A percentile compares a stretch with the other conserved stretches of the same genome.
Conservation (phyloP, 2,113 vertebrate species). For the Lepisosteus osseus region DNA sequence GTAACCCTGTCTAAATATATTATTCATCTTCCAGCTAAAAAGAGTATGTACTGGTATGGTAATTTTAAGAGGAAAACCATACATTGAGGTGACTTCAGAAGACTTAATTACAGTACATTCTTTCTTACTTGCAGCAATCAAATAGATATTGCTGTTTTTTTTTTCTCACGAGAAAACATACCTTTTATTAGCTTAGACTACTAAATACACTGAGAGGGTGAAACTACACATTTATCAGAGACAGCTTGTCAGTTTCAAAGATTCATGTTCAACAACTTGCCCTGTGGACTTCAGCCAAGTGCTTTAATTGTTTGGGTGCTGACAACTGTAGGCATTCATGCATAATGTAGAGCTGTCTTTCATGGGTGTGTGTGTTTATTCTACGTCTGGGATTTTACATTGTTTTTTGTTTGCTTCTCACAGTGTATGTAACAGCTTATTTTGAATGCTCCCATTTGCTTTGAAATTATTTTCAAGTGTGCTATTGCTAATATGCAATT, state of each 20-base stretch:
- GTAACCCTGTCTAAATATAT: too few species aligned
- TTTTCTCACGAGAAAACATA: background rate
- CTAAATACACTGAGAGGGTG: background rate
- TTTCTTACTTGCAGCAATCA: background rate
- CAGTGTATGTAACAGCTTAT: too few species aligned
- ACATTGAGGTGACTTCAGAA: background rate
- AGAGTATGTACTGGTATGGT: too few species aligned
- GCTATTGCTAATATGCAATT: too few species aligned
- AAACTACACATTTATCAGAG: background rate
- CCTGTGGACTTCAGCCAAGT: background rate
- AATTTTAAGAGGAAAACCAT: background rate
- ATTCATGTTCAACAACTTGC: too few species aligned
- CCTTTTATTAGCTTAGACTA: background rate
- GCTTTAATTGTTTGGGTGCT: background rate
- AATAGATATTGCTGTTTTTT: background rate
- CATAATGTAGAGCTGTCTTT: too few species aligned
- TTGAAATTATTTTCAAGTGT: constrained; percentile 2
- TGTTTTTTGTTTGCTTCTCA: too few species aligned
- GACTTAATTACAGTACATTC: background rate
- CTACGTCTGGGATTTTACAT: background rate
- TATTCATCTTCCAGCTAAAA: too few species aligned
- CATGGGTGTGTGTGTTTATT: background rate
- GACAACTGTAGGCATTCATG: background rate
- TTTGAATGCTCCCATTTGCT: background rate
- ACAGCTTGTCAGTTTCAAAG: background rate